Percentiles rank a stretch among this genome's conserved stretches.
These are phyloP conservation scores for Ametastegia equiseti DNA, from an alignment of 2,888 invertebrate species.

Conservation along the genomic window DNA sequence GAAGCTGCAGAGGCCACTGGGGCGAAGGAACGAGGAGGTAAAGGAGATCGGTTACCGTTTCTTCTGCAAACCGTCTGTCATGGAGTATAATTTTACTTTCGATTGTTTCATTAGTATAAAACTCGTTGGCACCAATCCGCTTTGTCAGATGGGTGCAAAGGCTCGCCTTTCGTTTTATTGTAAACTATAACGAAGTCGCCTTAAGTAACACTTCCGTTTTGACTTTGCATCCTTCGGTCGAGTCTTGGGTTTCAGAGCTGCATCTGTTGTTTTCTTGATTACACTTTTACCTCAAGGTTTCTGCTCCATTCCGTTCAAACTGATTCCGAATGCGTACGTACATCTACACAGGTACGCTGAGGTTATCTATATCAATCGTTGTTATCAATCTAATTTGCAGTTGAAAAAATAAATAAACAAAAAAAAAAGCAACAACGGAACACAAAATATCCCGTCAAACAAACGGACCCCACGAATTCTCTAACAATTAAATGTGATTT, in stretches of 20 bases:
- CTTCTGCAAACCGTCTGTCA: slow-evolving; percentile 61
- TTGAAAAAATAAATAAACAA: background rate
- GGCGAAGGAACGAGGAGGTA: slow-evolving; percentile 33
- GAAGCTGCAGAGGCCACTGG: background rate
- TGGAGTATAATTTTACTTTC: slow-evolving; percentile 73
- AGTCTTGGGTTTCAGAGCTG: slow-evolving; percentile 40
- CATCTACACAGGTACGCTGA: too few relatives aligned
- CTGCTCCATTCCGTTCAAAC: background rate
- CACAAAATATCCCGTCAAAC: background rate
- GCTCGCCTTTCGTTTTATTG: slow-evolving; percentile 43
- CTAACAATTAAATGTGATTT: slow-evolving; percentile 43
- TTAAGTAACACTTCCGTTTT: slow-evolving; percentile 46
- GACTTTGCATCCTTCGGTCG: slow-evolving; percentile 27
- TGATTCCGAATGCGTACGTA: background rate
- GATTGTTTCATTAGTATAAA: slow-evolving; percentile 60
- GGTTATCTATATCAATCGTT: background rate
- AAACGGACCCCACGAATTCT: slow-evolving; percentile 15
- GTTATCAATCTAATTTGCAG: background rate
- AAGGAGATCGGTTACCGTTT: slow-evolving; percentile 44
- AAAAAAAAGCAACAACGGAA: too few relatives aligned
- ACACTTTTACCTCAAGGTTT: background rate
- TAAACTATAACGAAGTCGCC: slow-evolving; percentile 38
- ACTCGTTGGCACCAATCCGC: slow-evolving; percentile 43
- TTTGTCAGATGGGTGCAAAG: slow-evolving; percentile 37
- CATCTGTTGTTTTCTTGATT: slow-evolving; percentile 32